Base-by-base conservation (phyloP, 2,113 vertebrate species). In the Toxotes jaculatrix region DNA sequence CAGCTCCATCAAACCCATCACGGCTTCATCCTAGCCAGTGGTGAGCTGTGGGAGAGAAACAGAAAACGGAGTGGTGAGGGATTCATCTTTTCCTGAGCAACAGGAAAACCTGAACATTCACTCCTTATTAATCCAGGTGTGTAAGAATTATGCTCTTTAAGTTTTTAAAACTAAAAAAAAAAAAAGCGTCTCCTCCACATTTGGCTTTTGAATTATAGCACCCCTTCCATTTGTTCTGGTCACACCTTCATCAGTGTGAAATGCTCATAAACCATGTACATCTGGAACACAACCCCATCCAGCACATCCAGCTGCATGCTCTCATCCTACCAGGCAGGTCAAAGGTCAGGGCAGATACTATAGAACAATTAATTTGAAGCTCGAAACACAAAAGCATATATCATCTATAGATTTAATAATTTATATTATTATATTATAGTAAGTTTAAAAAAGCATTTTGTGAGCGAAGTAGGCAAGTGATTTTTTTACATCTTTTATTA, bases 1-100 rank as follows among this genome's bases (percentile, higher is more conserved):
- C 75, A 75, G 83, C 86, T 78, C 85, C 80, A 61, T 77, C 72
- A 47, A 76, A 72, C 23, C 77, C 88, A 80, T 88, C 71, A 76
- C 60, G 3, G 65, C 83, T 49, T 82, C 70, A 60, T 74, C 71
- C 7, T 71, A 47, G 74, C 56, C 51, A 70, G 53, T 14, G 47
- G 69, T 55, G 71, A 80, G 59, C 93, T 95, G 88, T 51, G 14
- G 62, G 62, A 76, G 77, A 79, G 38, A 85, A 42, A 79, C 13
- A 75, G 11, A 42, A 23, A 69, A 40, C 5, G 21, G 34, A 38
- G 51, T 12, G 36, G 16, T 34, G 7, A 5, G 3, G 5, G 31
- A 40, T 12, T 43, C 69, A 42, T 38, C 27, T 7, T 1, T 31
- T 17, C 1, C 9, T 34, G 10, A 45, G 21, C 31, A 53, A 76